Conservation (phyloP, 2,113 vertebrate genomes). For the Semnornis frantzii region DNA sequence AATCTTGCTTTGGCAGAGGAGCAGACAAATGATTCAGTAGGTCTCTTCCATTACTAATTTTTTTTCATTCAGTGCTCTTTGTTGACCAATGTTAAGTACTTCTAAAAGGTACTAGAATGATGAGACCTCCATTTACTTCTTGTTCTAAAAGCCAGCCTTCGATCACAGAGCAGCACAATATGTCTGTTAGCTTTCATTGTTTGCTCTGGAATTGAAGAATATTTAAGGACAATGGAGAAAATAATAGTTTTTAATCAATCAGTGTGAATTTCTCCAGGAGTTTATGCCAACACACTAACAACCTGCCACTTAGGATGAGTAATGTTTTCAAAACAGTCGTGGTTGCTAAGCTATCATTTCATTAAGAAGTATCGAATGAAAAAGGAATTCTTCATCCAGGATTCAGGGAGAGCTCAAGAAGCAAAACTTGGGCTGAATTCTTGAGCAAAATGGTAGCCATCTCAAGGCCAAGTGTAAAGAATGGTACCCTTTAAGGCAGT, state of each 20-base stretch:
- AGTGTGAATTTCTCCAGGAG: conserved; percentile 9
- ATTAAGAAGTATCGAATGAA: conserved; percentile 22
- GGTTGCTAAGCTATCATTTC: conserved; percentile 53
- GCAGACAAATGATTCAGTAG: conserved; percentile 2
- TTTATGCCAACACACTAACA: conserved; percentile 24
- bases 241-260: conserved; percentile 44
- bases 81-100: conserved; percentile 37
- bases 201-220: conserved; percentile 20
- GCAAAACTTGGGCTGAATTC: background rate
- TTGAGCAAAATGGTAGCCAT: background rate
- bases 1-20: background rate
- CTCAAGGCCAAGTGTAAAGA: background rate
- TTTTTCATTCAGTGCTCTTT: conserved; percentile 15
- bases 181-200: background rate
- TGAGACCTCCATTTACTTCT: conserved; percentile 46
- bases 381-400: background rate
- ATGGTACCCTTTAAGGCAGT: background rate
- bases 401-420: conserved; percentile 17
- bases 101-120: conserved; percentile 43
- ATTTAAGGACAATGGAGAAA: conserved; percentile 36
- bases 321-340: conserved; percentile 32
- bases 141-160: conserved; percentile 45
- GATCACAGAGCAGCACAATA: background rate
- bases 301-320: background rate
- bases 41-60: conserved; percentile 32